Evolutionary conservation across 2,888 invertebrate species (phyloP).

Genomic region (Drosophila leonis): DNA sequence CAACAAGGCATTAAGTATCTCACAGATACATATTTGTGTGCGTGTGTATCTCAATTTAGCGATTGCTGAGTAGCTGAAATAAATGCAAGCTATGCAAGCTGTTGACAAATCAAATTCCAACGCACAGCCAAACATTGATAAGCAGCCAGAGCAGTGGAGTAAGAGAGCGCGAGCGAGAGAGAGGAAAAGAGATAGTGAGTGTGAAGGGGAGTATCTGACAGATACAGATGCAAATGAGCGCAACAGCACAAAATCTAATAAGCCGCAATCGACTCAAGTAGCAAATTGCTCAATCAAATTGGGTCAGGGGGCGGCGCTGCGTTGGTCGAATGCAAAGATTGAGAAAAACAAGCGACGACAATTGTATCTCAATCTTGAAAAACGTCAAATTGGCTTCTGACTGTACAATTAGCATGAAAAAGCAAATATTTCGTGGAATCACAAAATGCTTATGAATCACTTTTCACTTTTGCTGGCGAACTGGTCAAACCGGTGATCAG

Average conservation of each 20-base stretch:
- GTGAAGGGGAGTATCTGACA: conserved; percentile 32
- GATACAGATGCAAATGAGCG: conserved; percentile 57
- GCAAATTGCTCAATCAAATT: conserved; percentile 73
- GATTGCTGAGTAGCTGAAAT: conserved; percentile 22
- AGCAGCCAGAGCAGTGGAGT: conserved; percentile 2
- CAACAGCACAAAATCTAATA: conserved; percentile 66
- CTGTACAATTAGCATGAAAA: conserved; percentile 59
- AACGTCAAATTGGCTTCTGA: conserved; percentile 30
- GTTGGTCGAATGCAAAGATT: conserved; percentile 38
- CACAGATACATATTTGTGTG: conserved; percentile 39
- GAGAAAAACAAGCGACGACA: conserved; percentile 18
- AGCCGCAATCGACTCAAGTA: conserved; percentile 58
- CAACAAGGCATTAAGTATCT: conserved; percentile 60
- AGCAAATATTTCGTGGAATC: conserved; percentile 43
- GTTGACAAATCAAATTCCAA: conserved; percentile 62
- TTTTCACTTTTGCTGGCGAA: conserved; percentile 23
- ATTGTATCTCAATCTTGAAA: conserved; percentile 21
- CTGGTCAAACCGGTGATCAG: conserved; percentile 57
- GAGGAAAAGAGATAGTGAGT: conserved; percentile 6
- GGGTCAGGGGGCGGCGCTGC: conserved; percentile 59
- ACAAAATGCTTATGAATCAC: conserved; percentile 43
- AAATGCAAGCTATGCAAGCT: conserved; percentile 42
- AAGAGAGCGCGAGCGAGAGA: conserved; percentile 4
- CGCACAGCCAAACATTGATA: conserved; percentile 21
- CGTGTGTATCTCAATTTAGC: conserved; percentile 42